phyloP scores from a whole-genome alignment of 2,797 vertebrate genomes.

The Microhierax caerulescens region DNA sequence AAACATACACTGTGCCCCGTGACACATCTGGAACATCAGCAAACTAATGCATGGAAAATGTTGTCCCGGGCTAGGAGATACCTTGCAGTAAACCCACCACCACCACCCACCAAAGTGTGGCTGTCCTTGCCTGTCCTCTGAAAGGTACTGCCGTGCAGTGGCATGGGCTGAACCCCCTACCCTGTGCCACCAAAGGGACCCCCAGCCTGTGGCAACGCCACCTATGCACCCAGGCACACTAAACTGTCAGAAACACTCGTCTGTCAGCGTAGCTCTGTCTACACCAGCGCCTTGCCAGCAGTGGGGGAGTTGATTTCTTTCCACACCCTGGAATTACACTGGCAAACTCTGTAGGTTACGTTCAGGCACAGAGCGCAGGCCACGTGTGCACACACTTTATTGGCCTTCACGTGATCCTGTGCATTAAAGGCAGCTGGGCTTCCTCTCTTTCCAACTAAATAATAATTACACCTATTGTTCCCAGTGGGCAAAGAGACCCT shows the following conservation, averaged over 20 bases:
- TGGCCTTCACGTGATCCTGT: slow-evolving; percentile 68
- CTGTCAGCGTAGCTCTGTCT: slow-evolving; percentile 59
- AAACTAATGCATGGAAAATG: fast-evolving
- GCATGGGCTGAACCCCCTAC: neutral
- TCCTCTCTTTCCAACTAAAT: slow-evolving; percentile 37
- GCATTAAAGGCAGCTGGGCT: slow-evolving; percentile 63
- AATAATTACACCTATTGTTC: slow-evolving; percentile 56
- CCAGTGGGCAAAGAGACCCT: slow-evolving; percentile 29
- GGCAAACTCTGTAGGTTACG: slow-evolving; percentile 46
- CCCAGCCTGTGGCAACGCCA: neutral
- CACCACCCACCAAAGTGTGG: neutral
- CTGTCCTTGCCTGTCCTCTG: neutral
- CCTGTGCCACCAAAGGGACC: slow-evolving; percentile 25
- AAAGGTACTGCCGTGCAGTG: neutral
- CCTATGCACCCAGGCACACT: slow-evolving; percentile 22
- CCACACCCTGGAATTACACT: slow-evolving; percentile 62
- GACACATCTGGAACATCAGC: neutral
- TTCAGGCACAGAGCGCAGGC: slow-evolving; percentile 24
- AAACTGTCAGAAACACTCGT: slow-evolving; percentile 55
- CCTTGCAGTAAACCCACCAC: neutral
- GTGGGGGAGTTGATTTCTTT: slow-evolving; percentile 59
- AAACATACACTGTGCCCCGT: neutral
- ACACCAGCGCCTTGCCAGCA: slow-evolving; percentile 44
- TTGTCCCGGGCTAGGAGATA: neutral
- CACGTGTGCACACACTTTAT: slow-evolving; percentile 39